Base-by-base conservation (phyloP, 2,888 invertebrate species). In the Agonopterix alstromeriana region DNA sequence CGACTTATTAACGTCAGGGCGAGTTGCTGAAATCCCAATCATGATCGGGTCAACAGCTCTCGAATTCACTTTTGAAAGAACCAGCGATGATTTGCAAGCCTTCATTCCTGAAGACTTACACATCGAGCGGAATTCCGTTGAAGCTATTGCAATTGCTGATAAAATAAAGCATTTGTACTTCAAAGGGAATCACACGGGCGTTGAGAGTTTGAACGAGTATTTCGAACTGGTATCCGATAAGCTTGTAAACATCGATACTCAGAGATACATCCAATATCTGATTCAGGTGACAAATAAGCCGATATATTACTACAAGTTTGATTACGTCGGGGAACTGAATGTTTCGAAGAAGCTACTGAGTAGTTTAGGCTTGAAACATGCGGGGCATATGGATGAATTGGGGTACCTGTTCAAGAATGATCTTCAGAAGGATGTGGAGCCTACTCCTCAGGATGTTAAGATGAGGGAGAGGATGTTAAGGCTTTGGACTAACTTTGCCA, bases 401-500 rank as follows among this genome's bases (percentile, higher is more conserved):
- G 82, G 81, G 0, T 88, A 88, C 49, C 47, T 88, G 11, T 88
- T 88, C 65, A 82, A 63, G 55, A 80, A 72, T 53, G 77, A 77
- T 7, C 54, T 67, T 5, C 73, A 74, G 62, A 73, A 73, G 35
- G 75, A 73, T 7, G 67, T 77, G 17, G 75, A 75, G 52, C 76
- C 79, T 0, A 77, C 79, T 8, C 55, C 74, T 5, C 67, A 77
- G 53, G 88, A 88, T 64, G 10, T 76, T 5, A 81, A 79, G 57
- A 78, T 76, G 69, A 77, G 86, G 60, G 88, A 88, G 58, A 63
- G 80, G 44, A 77, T 88, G 75, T 52, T 88, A 17, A 60, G 78
- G 36, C 63, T 89, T 1, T 87, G 88, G 85, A 86, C 87, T 4
- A 89, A 89, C 64, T 89, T 89, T 47, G 85, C 87, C 14, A 89